Conservation (phyloP, 2,113 vertebrate genomes). For the Dendrocopos noguchii region DNA sequence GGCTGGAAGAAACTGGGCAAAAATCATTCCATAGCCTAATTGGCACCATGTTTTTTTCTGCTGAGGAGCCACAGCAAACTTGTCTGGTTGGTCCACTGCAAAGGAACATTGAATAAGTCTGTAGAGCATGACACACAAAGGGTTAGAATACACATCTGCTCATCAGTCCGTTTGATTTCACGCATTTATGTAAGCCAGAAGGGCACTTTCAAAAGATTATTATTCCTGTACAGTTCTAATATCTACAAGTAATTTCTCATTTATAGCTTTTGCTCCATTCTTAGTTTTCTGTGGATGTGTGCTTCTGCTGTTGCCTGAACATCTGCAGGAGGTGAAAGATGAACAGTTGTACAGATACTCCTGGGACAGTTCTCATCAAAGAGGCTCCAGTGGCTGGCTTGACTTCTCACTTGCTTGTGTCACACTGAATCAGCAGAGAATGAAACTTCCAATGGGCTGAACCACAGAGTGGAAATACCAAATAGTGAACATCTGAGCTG, state of each 20-base stretch:
- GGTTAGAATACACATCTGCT: background rate
- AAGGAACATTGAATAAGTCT: accelerated
- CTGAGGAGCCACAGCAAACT: background rate
- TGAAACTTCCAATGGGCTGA: background rate
- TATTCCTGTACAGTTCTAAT: background rate
- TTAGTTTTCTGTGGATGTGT: background rate
- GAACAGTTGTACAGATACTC: background rate
- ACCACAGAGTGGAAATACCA: background rate
- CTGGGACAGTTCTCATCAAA: background rate
- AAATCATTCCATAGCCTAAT: background rate
- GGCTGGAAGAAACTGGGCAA: background rate
- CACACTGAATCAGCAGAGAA: background rate
- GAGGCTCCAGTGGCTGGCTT: background rate
- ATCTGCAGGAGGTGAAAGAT: background rate
- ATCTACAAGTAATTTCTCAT: background rate
- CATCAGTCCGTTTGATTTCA: background rate
- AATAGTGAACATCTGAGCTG: background rate
- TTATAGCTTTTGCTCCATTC: background rate
- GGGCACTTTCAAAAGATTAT: background rate
- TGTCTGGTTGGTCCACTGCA: background rate
- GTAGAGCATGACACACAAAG: background rate
- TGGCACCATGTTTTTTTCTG: background rate
- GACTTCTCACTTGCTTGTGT: background rate
- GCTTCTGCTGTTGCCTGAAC: background rate
- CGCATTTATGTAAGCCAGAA: background rate